Percentiles rank a stretch among this genome's conserved stretches.
phyloP scores from a whole-genome alignment of 2,113 vertebrate genomes.

The Erythrocercus mccallii region DNA sequence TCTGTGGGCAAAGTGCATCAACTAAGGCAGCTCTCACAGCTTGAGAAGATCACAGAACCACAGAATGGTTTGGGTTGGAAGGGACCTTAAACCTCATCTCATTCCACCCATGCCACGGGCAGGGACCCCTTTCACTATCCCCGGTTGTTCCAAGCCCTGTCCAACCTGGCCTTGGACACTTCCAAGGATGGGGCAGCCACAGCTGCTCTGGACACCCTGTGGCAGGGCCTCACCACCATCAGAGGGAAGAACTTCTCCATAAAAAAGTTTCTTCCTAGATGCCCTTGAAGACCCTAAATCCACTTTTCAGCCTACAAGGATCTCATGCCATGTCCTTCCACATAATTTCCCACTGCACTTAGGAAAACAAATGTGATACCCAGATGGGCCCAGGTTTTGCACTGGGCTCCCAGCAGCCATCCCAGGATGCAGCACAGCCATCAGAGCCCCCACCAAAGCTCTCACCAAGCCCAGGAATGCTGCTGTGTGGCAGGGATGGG shows the following conservation, averaged over 20 bases:
- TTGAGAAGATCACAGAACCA: not conserved
- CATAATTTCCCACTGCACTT: fast-evolving
- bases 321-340: not conserved
- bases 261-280: not conserved
- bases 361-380: not conserved
- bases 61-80: not conserved
- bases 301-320: not conserved
- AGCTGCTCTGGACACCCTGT: not conserved
- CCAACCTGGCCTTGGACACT: not conserved
- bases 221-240: not conserved
- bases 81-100: not conserved
- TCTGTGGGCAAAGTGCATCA: not conserved
- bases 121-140: not conserved
- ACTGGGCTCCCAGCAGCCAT: not conserved
- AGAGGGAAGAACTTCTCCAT: not conserved
- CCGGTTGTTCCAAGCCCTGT: fast-evolving
- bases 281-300: not conserved
- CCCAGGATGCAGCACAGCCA: not conserved
- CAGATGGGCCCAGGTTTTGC: not conserved
- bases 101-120: no score
- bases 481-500: fast-evolving
- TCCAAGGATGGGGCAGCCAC: not conserved
- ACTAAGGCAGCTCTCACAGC: not conserved
- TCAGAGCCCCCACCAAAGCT: fast-evolving
- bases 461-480: not conserved